Evolutionary conservation across 2,113 vertebrate species (phyloP).

Genomic region (Seriola aureovittata): DNA sequence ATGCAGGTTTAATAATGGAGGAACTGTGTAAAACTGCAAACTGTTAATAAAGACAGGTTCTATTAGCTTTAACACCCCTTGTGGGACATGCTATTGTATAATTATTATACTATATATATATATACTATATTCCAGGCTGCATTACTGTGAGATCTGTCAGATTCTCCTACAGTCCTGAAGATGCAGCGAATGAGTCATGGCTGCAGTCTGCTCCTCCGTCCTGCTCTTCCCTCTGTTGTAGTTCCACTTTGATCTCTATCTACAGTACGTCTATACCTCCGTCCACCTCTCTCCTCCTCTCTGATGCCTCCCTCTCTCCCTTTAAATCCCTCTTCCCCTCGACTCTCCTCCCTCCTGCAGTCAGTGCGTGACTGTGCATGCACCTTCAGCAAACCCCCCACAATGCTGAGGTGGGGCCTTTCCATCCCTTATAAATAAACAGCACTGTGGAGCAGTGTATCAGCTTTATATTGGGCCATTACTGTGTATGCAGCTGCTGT

Average conservation of each 20-base stretch:
- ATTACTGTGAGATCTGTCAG: background rate
- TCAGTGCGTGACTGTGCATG: slow-evolving; percentile 64
- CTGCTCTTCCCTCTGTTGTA: background rate
- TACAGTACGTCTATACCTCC: background rate
- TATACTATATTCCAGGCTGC: too few relatives aligned
- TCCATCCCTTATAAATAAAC: slow-evolving; percentile 14
- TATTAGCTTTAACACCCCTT: too few relatives aligned
- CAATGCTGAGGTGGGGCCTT: slow-evolving; percentile 53
- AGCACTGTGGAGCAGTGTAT: background rate
- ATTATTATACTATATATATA: too few relatives aligned
- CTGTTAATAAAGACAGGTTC: background rate
- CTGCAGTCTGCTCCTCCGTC: slow-evolving; percentile 15
- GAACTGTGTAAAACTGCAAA: too few relatives aligned
- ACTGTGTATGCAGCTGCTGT: background rate
- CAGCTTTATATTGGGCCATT: background rate
- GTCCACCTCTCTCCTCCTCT: background rate
- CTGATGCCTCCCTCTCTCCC: slow-evolving; percentile 5
- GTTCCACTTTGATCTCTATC: slow-evolving; percentile 19
- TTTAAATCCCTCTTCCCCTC: slow-evolving; percentile 14
- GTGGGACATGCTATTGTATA: too few relatives aligned
- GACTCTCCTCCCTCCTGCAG: slow-evolving; percentile 55
- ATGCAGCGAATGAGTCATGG: background rate
- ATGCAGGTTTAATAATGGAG: background rate
- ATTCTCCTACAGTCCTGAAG: background rate
- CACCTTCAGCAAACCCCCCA: slow-evolving; percentile 48